Evolutionary conservation across 2,113 vertebrate genomes (phyloP), one percentile per base, ranked within the genome.

Genomic region (Cairina moschata): DNA sequence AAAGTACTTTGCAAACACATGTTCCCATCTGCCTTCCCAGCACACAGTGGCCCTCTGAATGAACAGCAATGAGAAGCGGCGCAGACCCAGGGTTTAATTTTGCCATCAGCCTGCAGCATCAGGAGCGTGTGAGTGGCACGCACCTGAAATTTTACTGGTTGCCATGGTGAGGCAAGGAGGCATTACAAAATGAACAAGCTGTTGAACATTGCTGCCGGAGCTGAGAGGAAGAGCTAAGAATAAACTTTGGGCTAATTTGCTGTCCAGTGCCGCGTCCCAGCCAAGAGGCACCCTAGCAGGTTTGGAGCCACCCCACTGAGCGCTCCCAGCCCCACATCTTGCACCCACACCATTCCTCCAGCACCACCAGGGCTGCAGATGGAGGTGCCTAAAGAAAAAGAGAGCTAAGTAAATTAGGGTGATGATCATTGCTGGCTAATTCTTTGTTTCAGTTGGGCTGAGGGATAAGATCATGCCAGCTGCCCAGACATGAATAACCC

Each of bases 111-210:
- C 96, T 96, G 93, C 86, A 95, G 92, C 91, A 97, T 60, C 69
- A 85, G 86, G 72, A 96, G 86, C 23, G 48, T 67, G 91, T 72
- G 26, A 97, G 92, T 96, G 60, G 75, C 60, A 92, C 96, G 96
- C 96, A 98, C 96, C 96, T 98, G 98, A 98, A 98, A 97, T 98
- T 98, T 98, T 97, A 96, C 96, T 94, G 4, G 98, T 98, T 98
- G 91, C 97, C 95, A 98, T 98, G 96, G 96, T 3, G 50, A 98
- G 96, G 95, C 97, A 97, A 97, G 97, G 96, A 98, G 94, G 96
- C 97, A 96, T 98, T 97, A 98, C 98, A 97, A 98, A 98, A 98
- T 94, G 97, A 96, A 97, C 97, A 98, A 97, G 98, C 98, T 98
- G 97, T 98, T 98, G 97, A 96, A 98, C 97, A 97, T 97, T 97